Evolutionary conservation across 2,113 vertebrate species (phyloP).

Genomic region (Ctenomys sociabilis): DNA sequence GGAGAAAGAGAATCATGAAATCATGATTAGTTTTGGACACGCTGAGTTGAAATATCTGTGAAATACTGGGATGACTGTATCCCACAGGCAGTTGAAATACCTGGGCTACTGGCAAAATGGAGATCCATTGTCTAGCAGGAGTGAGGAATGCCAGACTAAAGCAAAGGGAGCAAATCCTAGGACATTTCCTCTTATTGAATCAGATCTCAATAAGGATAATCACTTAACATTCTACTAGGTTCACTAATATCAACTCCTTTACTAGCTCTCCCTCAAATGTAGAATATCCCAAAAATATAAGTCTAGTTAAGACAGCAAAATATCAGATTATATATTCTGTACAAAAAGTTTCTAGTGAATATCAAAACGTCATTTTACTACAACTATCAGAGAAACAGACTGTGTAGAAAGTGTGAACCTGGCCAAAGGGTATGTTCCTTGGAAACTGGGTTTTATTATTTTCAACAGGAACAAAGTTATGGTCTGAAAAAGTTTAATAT

Average conservation of each 20-base stretch:
- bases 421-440: neutral
- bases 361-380: constrained; percentile 39
- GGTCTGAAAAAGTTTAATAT: neutral
- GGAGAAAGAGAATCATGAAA: neutral
- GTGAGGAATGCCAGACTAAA: neutral
- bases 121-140: neutral
- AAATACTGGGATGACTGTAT: neutral
- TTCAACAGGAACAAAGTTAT: neutral
- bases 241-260: neutral
- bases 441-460: constrained; percentile 1
- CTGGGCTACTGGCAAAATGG: neutral
- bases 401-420: constrained; percentile 4
- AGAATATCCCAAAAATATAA: constrained; percentile 20
- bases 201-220: neutral
- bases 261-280: neutral
- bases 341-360: constrained; percentile 1
- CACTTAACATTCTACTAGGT: neutral
- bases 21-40: neutral
- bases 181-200: neutral
- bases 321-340: neutral
- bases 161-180: neutral
- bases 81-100: neutral
- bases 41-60: neutral
- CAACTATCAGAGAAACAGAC: constrained; percentile 39
- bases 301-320: constrained; percentile 14